Evolutionary conservation across 2,888 invertebrate species (phyloP).

Genomic region (Netelia melanura): DNA sequence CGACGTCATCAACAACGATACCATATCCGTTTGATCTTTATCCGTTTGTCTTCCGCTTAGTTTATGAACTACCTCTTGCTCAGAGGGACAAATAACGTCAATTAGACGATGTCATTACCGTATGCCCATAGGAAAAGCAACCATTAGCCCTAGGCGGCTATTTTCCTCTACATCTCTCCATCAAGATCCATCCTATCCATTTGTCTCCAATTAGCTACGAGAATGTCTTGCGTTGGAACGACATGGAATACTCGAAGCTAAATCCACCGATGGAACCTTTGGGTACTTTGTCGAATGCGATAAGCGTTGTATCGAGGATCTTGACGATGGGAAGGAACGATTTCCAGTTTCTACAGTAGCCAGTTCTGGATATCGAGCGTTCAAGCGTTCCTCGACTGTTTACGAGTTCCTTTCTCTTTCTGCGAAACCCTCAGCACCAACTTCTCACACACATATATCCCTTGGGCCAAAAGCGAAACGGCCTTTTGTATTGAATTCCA

Average conservation of each 20-base stretch:
- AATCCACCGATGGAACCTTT: not conserved
- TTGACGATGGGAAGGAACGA: not conserved
- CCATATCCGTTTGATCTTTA: no score
- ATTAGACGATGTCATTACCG: not conserved
- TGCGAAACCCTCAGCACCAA: not conserved
- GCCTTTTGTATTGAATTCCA: slow-evolving; percentile 69
- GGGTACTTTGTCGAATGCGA: not conserved
- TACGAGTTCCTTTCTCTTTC: slow-evolving; percentile 51
- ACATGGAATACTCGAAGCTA: not conserved
- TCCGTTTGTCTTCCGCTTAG: no score
- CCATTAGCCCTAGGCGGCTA: not conserved
- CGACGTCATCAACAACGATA: not conserved
- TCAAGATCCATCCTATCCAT: not conserved
- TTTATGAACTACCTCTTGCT: not conserved
- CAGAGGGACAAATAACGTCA: slow-evolving; percentile 9
- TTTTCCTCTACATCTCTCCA: not conserved
- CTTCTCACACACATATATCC: slow-evolving; percentile 12
- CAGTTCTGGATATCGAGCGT: slow-evolving; percentile 28
- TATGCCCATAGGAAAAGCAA: no score
- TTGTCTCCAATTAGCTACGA: not conserved
- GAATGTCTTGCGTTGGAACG: not conserved
- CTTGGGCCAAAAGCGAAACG: slow-evolving; percentile 53
- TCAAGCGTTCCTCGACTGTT: slow-evolving; percentile 50
- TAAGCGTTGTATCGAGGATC: slow-evolving; percentile 10
- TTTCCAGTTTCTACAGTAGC: slow-evolving; percentile 4